phyloP scores from a whole-genome alignment of 2,797 vertebrate species.

The Ceryle rudis region DNA sequence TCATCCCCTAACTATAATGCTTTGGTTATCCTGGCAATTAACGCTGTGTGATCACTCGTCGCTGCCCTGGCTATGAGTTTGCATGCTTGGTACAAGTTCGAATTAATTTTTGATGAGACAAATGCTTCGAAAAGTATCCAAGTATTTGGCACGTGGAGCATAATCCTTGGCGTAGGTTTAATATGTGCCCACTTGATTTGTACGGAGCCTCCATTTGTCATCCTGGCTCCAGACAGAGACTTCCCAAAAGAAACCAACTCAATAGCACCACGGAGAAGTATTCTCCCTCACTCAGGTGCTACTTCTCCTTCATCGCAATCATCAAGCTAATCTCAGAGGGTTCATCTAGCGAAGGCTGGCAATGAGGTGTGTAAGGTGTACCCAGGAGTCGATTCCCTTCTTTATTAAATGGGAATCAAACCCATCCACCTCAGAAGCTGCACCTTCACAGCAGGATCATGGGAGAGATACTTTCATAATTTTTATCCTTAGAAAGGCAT shows the following conservation, averaged over 20 bases:
- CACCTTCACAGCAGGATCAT: not conserved
- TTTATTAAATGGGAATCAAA: constrained; percentile 50
- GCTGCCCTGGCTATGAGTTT: not conserved
- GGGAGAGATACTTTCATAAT: constrained; percentile 23
- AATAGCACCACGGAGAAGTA: constrained; percentile 8
- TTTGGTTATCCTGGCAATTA: not conserved
- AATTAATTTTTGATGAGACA: not conserved
- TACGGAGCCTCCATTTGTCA: not conserved
- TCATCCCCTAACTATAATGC: not conserved
- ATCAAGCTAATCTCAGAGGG: constrained; percentile 32
- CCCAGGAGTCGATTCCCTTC: not conserved
- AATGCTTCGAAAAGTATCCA: not conserved
- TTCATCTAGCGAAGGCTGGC: not conserved
- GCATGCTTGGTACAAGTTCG: not conserved
- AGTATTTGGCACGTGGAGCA: not conserved
- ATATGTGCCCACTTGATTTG: not conserved
- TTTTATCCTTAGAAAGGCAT: constrained; percentile 42
- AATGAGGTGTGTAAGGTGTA: constrained; percentile 27
- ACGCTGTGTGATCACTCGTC: not conserved
- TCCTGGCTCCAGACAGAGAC: not conserved
- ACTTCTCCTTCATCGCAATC: constrained; percentile 9
- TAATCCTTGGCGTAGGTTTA: not conserved
- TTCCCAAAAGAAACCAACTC: not conserved
- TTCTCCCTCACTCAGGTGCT: not conserved
- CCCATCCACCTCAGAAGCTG: not conserved